Evolutionary conservation across 2,888 invertebrate genomes (phyloP).

Genomic region (Apodemia duryi): DNA sequence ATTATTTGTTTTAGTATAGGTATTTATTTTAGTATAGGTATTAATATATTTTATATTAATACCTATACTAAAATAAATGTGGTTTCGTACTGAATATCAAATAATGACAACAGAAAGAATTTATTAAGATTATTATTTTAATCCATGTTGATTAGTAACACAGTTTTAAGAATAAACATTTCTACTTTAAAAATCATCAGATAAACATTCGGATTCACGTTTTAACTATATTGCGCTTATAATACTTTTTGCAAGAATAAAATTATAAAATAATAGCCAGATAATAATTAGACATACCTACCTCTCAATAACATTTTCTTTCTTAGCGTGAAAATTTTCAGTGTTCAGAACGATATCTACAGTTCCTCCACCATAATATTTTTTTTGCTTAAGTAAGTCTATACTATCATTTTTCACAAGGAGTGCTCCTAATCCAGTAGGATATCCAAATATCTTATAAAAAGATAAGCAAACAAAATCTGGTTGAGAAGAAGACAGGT

Average conservation of each 20-base stretch:
- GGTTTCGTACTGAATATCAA: no score
- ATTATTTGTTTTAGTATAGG: no score
- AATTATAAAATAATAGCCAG: not conserved
- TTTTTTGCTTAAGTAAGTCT: constrained; percentile 10
- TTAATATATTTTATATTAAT: no score
- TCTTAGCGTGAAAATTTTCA: constrained; percentile 15
- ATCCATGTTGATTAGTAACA: no score
- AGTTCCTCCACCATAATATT: constrained; percentile 21
- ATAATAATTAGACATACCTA: constrained; percentile 13
- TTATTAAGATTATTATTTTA: no score
- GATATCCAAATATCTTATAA: constrained; percentile 21
- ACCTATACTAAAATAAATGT: no score
- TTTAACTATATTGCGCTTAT: no score
- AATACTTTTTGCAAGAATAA: not conserved
- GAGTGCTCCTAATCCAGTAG: constrained; percentile 20
- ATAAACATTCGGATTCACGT: no score
- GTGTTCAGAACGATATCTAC: constrained; percentile 19
- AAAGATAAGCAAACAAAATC: constrained; percentile 20
- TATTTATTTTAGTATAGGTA: no score
- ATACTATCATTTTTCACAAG: constrained; percentile 17
- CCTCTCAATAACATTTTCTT: constrained; percentile 13
- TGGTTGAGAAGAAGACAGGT: constrained; percentile 12
- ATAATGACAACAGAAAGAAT: no score
- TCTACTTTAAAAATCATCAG: no score
- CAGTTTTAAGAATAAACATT: no score